phyloP scores from a whole-genome alignment of 2,888 invertebrate species.

The Abrostola tripartita region DNA sequence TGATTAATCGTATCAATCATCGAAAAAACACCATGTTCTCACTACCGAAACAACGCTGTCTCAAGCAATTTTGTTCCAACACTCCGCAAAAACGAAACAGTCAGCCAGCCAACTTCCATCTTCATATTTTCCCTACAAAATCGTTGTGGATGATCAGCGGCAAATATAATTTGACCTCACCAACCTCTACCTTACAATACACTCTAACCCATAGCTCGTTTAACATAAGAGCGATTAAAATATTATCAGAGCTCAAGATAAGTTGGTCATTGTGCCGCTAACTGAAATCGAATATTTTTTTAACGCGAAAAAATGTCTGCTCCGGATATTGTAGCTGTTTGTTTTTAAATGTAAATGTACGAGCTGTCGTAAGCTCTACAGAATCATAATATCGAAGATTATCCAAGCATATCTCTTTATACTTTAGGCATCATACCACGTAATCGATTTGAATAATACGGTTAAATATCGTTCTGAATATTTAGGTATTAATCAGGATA shows the following conservation, averaged over 20 bases:
- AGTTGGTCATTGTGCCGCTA: slow-evolving; percentile 44
- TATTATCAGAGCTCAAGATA: slow-evolving; percentile 7
- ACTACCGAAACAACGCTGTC: slow-evolving; percentile 56
- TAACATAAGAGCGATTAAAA: background rate
- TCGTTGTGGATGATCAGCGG: slow-evolving; percentile 58
- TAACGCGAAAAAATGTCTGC: slow-evolving; percentile 50
- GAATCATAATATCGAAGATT: slow-evolving; percentile 13
- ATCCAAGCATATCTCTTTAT: slow-evolving; percentile 3
- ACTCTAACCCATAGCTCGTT: background rate
- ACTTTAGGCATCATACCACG: background rate
- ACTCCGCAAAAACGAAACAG: slow-evolving; percentile 65
- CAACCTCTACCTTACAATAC: background rate
- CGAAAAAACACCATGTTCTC: slow-evolving; percentile 53
- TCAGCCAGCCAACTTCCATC: slow-evolving; percentile 65
- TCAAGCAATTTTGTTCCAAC: slow-evolving; percentile 59
- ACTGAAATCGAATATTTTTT: slow-evolving; percentile 67
- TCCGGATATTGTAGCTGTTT: slow-evolving; percentile 38
- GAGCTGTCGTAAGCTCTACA: slow-evolving; percentile 11
- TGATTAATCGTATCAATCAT: slow-evolving; percentile 63
- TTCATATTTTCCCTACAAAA: slow-evolving; percentile 67
- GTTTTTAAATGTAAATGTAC: slow-evolving; percentile 45
- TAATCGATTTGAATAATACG: too few relatives aligned
- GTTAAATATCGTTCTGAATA: too few relatives aligned
- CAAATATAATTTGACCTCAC: slow-evolving; percentile 41
- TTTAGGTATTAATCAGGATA: too few relatives aligned